Conservation (phyloP, 2,113 vertebrate genomes). For the Procapra przewalskii region DNA sequence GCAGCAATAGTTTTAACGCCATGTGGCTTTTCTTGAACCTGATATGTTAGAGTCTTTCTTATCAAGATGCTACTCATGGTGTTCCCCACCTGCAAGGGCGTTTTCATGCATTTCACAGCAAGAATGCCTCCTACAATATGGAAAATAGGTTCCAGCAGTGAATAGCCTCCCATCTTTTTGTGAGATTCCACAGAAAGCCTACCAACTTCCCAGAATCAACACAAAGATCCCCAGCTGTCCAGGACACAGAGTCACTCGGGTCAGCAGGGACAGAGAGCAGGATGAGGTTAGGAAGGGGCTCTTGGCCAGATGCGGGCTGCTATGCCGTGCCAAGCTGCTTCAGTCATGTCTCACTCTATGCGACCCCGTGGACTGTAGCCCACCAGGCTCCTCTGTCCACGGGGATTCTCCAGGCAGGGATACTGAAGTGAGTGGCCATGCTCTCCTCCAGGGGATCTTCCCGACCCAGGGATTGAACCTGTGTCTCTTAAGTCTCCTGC, state of each 20-base stretch:
- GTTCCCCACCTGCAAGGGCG: neutral
- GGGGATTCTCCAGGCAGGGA: neutral
- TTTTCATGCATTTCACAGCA: neutral
- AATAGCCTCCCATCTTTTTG: too few species aligned
- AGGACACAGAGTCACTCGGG: neutral
- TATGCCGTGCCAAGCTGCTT: neutral
- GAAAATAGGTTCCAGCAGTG: neutral
- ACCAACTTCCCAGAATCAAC: neutral
- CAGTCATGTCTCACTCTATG: neutral
- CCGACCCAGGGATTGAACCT: neutral
- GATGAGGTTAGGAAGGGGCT: neutral
- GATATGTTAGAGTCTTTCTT: neutral
- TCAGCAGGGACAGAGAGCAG: neutral
- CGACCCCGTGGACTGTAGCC: neutral
- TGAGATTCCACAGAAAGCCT: neutral
- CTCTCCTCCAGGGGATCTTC: neutral
- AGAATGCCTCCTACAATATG: too few species aligned
- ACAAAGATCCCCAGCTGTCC: neutral
- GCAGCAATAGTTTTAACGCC: neutral
- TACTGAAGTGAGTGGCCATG: neutral
- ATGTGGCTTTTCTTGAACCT: neutral
- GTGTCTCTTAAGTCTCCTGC: neutral
- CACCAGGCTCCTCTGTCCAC: neutral
- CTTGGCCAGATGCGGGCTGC: rapidly evolving
- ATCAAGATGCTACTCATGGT: neutral